Evolutionary conservation across 2,797 vertebrate species (phyloP).

Genomic region (Potorous gilbertii): DNA sequence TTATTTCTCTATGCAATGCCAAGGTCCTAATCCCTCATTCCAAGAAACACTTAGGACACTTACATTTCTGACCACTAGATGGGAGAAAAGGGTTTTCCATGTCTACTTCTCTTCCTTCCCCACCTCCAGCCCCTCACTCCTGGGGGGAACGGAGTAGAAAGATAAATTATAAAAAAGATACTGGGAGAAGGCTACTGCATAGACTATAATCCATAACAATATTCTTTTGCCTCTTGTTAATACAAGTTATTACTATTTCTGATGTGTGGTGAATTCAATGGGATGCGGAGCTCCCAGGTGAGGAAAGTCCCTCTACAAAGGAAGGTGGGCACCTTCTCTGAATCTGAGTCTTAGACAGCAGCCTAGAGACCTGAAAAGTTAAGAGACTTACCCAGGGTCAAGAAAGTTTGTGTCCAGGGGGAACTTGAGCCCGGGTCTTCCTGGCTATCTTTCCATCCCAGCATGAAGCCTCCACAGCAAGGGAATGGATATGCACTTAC

Average conservation of each 20-base stretch:
- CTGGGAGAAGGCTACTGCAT: background rate
- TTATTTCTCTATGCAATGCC: background rate
- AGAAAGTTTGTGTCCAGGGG: background rate
- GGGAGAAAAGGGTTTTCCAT: slow-evolving; percentile 54
- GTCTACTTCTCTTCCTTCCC: background rate
- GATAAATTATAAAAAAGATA: slow-evolving; percentile 50
- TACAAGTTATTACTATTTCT: slow-evolving; percentile 22
- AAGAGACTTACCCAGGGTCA: background rate
- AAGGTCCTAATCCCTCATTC: slow-evolving; percentile 33
- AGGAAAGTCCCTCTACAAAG: background rate
- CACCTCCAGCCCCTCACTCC: background rate
- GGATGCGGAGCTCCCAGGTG: background rate
- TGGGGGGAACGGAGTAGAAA: slow-evolving; percentile 36
- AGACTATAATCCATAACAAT: background rate
- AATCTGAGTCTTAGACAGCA: background rate
- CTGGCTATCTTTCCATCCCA: background rate
- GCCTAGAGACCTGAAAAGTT: background rate
- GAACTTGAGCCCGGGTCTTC: background rate
- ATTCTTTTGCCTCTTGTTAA: slow-evolving; percentile 17
- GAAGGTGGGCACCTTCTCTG: background rate
- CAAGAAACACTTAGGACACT: slow-evolving; percentile 41
- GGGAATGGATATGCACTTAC: slow-evolving; percentile 27
- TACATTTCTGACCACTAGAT: slow-evolving; percentile 56
- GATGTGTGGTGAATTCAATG: background rate
- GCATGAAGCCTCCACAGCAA: background rate